Conservation (phyloP, 2,888 invertebrate species). For the Diarsia dahlii region DNA sequence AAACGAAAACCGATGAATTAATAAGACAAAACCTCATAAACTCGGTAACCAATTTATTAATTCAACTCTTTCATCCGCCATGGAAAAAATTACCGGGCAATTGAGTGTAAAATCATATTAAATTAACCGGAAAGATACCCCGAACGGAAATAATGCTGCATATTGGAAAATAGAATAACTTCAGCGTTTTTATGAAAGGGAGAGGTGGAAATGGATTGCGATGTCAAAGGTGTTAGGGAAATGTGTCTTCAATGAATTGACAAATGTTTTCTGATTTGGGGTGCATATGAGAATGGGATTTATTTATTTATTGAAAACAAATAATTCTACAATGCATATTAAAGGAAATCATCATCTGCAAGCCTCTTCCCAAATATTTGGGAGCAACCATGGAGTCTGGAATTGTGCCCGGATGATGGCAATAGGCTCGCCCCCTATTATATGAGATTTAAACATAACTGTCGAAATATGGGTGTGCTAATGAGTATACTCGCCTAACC, state of each 20-base stretch:
- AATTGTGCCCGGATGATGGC: too few relatives aligned
- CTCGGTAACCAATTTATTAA: slow-evolving; percentile 57
- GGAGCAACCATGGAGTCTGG: too few relatives aligned
- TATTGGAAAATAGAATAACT: slow-evolving; percentile 46
- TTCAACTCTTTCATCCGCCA: slow-evolving; percentile 46
- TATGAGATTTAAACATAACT: too few relatives aligned
- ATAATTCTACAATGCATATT: too few relatives aligned
- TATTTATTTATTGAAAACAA: too few relatives aligned
- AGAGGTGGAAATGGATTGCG: slow-evolving; percentile 5
- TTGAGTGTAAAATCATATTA: slow-evolving; percentile 72
- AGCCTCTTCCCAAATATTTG: too few relatives aligned
- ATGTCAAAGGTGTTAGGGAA: neutral
- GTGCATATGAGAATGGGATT: neutral
- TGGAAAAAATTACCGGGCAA: slow-evolving; percentile 61
- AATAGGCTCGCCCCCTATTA: too few relatives aligned
- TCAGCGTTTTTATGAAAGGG: slow-evolving; percentile 44
- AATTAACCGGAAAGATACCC: slow-evolving; percentile 72
- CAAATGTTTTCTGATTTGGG: neutral
- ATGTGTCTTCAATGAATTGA: neutral
- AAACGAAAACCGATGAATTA: slow-evolving; percentile 23
- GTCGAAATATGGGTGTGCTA: too few relatives aligned
- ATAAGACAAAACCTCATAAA: slow-evolving; percentile 44
- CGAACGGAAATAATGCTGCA: slow-evolving; percentile 67
- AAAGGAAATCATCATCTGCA: too few relatives aligned
- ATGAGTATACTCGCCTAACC: too few relatives aligned